phyloP scores from a whole-genome alignment of 2,888 invertebrate species.

The Clostera curtula region DNA sequence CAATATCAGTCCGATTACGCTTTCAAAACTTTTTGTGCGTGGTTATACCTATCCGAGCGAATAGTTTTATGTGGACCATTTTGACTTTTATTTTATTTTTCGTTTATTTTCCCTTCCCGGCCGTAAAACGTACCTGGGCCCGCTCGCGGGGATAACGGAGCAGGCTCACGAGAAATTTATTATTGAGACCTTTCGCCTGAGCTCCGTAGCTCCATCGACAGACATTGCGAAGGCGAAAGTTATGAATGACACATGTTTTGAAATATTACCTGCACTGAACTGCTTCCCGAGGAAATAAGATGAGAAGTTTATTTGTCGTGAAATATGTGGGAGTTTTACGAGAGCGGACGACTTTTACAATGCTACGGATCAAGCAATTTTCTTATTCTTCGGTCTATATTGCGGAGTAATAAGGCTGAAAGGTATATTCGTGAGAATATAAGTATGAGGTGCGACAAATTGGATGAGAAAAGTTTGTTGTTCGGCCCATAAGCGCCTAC shows the following conservation, averaged over 20 bases:
- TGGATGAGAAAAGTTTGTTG: constrained; percentile 61
- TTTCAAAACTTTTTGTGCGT: constrained; percentile 50
- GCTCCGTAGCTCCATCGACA: constrained; percentile 70
- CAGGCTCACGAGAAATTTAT: constrained; percentile 72
- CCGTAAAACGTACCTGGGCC: constrained; percentile 72
- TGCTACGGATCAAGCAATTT: constrained; percentile 65
- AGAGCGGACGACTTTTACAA: constrained; percentile 62
- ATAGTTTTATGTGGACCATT: constrained; percentile 72
- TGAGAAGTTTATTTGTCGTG: constrained; percentile 73
- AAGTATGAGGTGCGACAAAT: constrained; percentile 65
- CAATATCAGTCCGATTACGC: constrained; percentile 35
- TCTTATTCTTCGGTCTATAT: constrained; percentile 53
- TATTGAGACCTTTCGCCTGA: constrained; percentile 74
- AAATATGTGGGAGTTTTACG: constrained; percentile 73
- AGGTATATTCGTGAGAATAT: constrained; percentile 49
- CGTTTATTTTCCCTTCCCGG: constrained; percentile 73
- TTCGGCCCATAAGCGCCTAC: constrained; percentile 37
- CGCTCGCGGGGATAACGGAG: constrained; percentile 68
- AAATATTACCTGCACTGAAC: constrained; percentile 73
- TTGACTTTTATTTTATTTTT: constrained; percentile 75
- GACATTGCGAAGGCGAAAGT: constrained; percentile 74
- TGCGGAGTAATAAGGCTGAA: constrained; percentile 56
- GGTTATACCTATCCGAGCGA: constrained; percentile 58
- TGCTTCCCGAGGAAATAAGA: constrained; percentile 61
- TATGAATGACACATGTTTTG: constrained; percentile 76